Evolutionary conservation across 1,140 invertebrate genomes (phyloP), one percentile per base, ranked within the genome.

Genomic region (Tenebrio molitor): DNA sequence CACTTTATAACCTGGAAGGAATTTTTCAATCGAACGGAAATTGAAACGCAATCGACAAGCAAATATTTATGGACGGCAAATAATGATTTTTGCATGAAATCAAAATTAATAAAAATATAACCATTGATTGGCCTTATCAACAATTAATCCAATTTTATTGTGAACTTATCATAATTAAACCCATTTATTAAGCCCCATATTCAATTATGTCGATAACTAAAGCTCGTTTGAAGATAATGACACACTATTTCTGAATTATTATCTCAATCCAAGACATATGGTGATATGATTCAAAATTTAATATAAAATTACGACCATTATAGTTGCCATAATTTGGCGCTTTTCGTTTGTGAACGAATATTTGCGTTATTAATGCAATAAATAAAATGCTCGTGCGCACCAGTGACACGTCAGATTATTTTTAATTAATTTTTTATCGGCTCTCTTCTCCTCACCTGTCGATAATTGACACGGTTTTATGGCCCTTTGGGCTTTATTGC

Each of bases 21-120:
- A 71, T 71, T 64, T 71, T 71, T 71, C 53, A 71, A 71, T 71
- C 29, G 50, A 12, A 29, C 15, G 69, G 68, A 70, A 70, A 65
- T 10, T 50, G 44, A 50, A 39, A 17, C 16, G 7, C 17, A 16
- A 39, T 42, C 58, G 16, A 2, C 17, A n/a, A 25, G 50, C n/a
- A 36, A 63, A 65, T 65, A 65, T 65, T 39, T 39, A 65, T 63
- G 29, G 58, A 14, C 2, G 12, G 34, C 25, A 63, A 36, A 39
- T 41, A 66, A 66, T 15, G 39, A 65, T 53, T 53, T 53, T 12
- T 58, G 42, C 16, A 29, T 29, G 23, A 66, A 66, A 66, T 66
- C 64, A 66, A 29, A 66, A 66, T 66, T 66, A 66, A 66, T 66
- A 66, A 66, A 66, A 66, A 44, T 66, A 19, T 29, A 66, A 66